Evolutionary conservation across 2,113 vertebrate genomes (phyloP), one percentile per base, ranked within the genome.

Genomic region (Mesocricetus auratus): DNA sequence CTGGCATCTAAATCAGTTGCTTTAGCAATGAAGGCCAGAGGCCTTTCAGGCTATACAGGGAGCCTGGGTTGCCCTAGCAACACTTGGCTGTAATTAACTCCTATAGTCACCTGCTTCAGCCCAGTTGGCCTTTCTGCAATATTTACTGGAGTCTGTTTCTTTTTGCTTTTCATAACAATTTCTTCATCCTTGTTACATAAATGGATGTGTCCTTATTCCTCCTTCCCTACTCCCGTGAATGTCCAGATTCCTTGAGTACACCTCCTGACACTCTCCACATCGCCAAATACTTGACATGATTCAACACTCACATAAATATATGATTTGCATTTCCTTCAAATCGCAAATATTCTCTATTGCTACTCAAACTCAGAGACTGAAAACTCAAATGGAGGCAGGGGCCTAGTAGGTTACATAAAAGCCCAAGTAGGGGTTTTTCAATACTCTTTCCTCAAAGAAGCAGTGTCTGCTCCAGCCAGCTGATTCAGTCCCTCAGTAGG

Each of bases 41-140:
- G 94, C 90, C 74, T 66, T 94, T 75, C 58, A 77, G 68, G 79
- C 88, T 95, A 86, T 85, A 79, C 79, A 21, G 60, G 69, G 85
- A 95, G 56, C 22, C 85, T 36, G 93, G 90, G 97, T 97, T 97
- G 79, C 96, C 97, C 85, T 97, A 96, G 97, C 95, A 97, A 97
- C 92, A 85, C 69, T 95, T 92, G 79, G 79, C 88, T 97, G 79
- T 94, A 97, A 97, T 93, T 96, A 96, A 97, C 88, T 94, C 74
- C 88, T 0, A 60, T 79, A 95, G 92, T 96, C 87, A 93, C 96
- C 92, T 94, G 92, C 93, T 94, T 75, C 93, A 92, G 79, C 26
- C 92, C 91, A 93, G 83, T 50, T n/a, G 77, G 89, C 90, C 90
- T 94, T 79, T 92, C 90, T 78, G 74, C 62, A 79, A 50, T 97